Conservation (phyloP, 2,888 invertebrate genomes). For the Erpobdella octoculata region DNA sequence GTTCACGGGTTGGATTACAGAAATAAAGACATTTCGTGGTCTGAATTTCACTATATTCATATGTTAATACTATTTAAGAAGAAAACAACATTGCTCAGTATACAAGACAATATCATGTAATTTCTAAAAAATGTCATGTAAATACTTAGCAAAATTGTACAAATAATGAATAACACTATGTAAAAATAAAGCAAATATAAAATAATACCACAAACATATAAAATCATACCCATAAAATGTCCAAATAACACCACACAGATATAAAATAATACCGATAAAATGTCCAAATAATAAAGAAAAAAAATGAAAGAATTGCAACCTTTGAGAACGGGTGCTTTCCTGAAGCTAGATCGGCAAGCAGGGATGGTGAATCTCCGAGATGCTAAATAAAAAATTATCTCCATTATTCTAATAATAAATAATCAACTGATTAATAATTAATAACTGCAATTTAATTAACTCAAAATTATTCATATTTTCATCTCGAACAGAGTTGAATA, state of each 20-base stretch:
- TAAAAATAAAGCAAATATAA: neutral
- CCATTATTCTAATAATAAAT: no score
- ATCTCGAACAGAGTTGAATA: neutral
- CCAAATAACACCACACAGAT: neutral
- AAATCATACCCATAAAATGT: neutral
- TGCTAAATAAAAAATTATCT: conserved; percentile 58
- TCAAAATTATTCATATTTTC: neutral
- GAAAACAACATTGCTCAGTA: no score
- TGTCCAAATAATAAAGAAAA: conserved; percentile 6
- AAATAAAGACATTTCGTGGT: no score
- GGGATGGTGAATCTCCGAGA: conserved; percentile 70
- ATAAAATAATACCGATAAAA: neutral
- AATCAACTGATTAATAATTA: no score
- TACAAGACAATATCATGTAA: no score
- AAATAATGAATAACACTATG: neutral
- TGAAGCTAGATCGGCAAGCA: conserved; percentile 67
- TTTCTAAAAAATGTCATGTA: no score
- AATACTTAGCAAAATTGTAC: neutral
- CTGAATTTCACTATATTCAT: no score
- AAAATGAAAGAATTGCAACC: conserved; percentile 42
- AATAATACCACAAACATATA: neutral
- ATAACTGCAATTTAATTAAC: neutral
- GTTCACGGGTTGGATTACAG: no score
- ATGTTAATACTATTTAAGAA: no score
- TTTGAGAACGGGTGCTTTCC: conserved; percentile 66